Evolutionary conservation across 2,113 vertebrate genomes (phyloP).

Genomic region (Mobula birostris): DNA sequence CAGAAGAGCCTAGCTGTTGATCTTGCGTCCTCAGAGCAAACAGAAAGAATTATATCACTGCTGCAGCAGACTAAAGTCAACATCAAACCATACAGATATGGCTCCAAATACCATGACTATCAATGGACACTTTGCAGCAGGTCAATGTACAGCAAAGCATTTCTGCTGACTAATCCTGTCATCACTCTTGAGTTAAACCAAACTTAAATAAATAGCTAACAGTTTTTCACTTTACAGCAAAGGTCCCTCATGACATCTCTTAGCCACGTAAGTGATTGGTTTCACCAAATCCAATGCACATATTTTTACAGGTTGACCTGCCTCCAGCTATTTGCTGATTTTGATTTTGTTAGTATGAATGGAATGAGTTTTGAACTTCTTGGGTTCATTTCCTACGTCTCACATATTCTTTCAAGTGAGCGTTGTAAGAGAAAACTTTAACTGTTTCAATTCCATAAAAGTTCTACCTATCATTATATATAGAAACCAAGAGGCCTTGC

Average conservation of each 20-base stretch:
- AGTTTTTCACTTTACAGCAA: slow-evolving; percentile 29
- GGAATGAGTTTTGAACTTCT: slow-evolving; percentile 23
- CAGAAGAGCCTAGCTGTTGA: not conserved
- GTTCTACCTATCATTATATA: not conserved
- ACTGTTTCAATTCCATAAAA: not conserved
- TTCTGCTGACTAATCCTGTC: slow-evolving; percentile 34
- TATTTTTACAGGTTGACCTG: slow-evolving; percentile 21
- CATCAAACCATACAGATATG: slow-evolving; percentile 4
- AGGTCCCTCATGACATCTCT: slow-evolving; percentile 24
- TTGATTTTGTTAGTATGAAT: slow-evolving; percentile 9
- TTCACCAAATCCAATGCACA: slow-evolving; percentile 24
- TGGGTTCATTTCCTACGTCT: slow-evolving; percentile 2
- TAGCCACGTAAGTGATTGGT: slow-evolving; percentile 31
- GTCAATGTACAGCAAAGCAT: not conserved
- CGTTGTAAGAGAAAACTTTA: not conserved
- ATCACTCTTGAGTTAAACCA: slow-evolving; percentile 28
- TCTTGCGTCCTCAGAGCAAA: not conserved
- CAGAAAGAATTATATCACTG: not conserved
- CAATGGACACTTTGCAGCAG: not conserved
- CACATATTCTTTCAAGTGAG: not conserved
- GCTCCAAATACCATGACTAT: not conserved
- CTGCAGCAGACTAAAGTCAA: not conserved
- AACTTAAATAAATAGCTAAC: slow-evolving; percentile 32
- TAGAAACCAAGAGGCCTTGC: not conserved
- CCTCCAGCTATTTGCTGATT: slow-evolving; percentile 31